phyloP scores from a whole-genome alignment of 1,140 invertebrate species.

The Drosophila melanica region DNA sequence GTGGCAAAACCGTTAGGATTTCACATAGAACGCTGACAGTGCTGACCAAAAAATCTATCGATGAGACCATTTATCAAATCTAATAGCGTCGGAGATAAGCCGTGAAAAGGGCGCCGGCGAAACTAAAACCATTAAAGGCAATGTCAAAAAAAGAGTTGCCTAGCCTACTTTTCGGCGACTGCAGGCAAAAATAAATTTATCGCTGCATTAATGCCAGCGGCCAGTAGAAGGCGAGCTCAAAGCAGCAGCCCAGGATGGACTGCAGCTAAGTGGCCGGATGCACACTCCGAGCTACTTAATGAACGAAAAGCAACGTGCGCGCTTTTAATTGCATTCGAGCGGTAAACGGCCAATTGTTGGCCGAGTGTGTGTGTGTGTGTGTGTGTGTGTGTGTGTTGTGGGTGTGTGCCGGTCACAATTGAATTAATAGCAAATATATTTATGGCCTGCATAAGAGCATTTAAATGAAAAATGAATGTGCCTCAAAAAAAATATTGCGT shows the following conservation, averaged over 20 bases:
- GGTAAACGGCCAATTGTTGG: neutral
- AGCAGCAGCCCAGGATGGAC: neutral
- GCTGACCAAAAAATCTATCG: slow-evolving; percentile 45
- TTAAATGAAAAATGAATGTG: slow-evolving; percentile 23
- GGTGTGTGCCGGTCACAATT: slow-evolving; percentile 15
- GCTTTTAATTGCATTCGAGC: slow-evolving; percentile 37
- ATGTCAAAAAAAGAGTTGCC: slow-evolving; percentile 18
- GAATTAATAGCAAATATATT: slow-evolving; percentile 43
- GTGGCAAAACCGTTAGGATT: neutral
- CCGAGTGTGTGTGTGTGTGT: neutral
- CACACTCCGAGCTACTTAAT: slow-evolving; percentile 33
- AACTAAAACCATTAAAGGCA: slow-evolving; percentile 53
- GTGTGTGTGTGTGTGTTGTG: neutral
- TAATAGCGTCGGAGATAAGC: slow-evolving; percentile 65
- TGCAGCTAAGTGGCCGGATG: neutral
- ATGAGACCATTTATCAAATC: slow-evolving; percentile 64
- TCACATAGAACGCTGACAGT: slow-evolving; percentile 41
- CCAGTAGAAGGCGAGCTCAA: neutral
- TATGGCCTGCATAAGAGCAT: slow-evolving; percentile 28
- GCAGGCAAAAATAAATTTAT: slow-evolving; percentile 37
- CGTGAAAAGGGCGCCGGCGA: slow-evolving; percentile 40
- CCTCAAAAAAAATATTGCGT: slow-evolving; percentile 21
- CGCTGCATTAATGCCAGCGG: slow-evolving; percentile 25
- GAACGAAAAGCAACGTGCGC: slow-evolving; percentile 39
- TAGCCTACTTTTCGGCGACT: slow-evolving; percentile 15